These are phyloP conservation scores for Pao palembangensis DNA, from an alignment of 2,113 vertebrate species.

Conservation along the genomic window DNA sequence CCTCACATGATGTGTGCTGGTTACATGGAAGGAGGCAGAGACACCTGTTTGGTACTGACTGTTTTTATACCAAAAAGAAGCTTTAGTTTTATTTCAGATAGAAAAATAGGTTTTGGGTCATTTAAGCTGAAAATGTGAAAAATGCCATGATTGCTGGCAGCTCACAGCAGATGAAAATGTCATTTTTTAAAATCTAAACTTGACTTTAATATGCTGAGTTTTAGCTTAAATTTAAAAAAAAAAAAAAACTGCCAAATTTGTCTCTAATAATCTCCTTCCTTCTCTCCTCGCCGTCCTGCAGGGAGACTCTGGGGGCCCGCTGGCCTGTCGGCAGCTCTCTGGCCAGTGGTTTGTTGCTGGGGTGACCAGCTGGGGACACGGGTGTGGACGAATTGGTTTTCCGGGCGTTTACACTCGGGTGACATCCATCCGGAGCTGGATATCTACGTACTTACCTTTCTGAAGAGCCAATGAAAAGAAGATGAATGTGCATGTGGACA, in stretches of 20 bases:
- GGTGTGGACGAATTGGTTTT: constrained; percentile 84
- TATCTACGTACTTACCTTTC: constrained; percentile 80
- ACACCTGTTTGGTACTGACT: constrained; percentile 85
- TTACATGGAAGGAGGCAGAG: constrained; percentile 80
- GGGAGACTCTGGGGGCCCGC: constrained; percentile 92
- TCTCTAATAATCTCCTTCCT: background rate
- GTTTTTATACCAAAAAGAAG: too few relatives aligned
- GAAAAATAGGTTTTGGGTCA: too few relatives aligned
- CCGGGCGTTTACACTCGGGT: constrained; percentile 90
- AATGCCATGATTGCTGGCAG: too few relatives aligned
- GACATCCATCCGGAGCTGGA: constrained; percentile 85
- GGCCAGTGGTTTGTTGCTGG: constrained; percentile 93
- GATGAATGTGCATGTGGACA: background rate
- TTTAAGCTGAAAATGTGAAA: too few relatives aligned
- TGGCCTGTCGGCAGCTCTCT: constrained; percentile 83
- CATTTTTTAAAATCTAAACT: too few relatives aligned
- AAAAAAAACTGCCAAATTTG: too few relatives aligned
- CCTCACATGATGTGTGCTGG: constrained; percentile 91
- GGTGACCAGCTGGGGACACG: constrained; percentile 95
- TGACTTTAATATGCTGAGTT: too few relatives aligned
- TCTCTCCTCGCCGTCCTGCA: constrained; percentile 41
- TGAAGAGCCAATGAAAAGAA: constrained; percentile 44
- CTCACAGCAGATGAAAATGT: too few relatives aligned
- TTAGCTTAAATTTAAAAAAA: background rate
- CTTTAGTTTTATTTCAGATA: too few relatives aligned